These are phyloP conservation scores for Siphamia tubifer DNA, from an alignment of 2,113 vertebrate species.

Conservation along the genomic window DNA sequence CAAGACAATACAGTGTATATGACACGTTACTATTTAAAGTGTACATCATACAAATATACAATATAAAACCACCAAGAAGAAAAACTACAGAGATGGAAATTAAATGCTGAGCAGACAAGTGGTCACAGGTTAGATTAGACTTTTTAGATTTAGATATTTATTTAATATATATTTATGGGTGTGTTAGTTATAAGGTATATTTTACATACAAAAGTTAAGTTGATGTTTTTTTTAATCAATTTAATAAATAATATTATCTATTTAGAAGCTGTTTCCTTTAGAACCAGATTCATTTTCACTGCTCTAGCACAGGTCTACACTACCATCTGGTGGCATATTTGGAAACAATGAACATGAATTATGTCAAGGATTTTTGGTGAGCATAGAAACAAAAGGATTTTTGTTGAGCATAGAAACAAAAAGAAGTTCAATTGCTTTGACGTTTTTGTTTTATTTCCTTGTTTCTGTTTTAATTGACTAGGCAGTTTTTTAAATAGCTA, in stretches of 20 bases:
- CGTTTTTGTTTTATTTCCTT: too few species aligned
- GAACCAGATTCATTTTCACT: neutral
- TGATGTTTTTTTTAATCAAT: neutral
- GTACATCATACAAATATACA: too few species aligned
- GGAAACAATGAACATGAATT: neutral
- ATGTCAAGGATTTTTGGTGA: neutral
- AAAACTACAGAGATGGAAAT: too few species aligned
- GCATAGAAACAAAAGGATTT: neutral
- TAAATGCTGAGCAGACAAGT: too few species aligned
- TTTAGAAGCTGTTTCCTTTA: neutral
- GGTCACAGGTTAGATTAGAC: too few species aligned
- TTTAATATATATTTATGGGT: too few species aligned
- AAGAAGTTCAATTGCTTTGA: neutral
- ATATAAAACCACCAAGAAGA: too few species aligned
- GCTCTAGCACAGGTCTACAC: constrained; percentile 3
- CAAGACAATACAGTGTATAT: too few species aligned
- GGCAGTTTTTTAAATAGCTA: too few species aligned
- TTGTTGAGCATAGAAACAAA: neutral
- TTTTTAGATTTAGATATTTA: too few species aligned
- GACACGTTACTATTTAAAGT: too few species aligned
- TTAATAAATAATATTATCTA: neutral
- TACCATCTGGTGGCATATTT: constrained; percentile 41
- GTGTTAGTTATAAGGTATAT: neutral
- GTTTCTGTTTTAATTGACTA: too few species aligned
- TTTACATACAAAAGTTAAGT: neutral